These are phyloP conservation scores for Zaprionus lineosus DNA, from an alignment of 2,888 invertebrate species.

Conservation along the genomic window DNA sequence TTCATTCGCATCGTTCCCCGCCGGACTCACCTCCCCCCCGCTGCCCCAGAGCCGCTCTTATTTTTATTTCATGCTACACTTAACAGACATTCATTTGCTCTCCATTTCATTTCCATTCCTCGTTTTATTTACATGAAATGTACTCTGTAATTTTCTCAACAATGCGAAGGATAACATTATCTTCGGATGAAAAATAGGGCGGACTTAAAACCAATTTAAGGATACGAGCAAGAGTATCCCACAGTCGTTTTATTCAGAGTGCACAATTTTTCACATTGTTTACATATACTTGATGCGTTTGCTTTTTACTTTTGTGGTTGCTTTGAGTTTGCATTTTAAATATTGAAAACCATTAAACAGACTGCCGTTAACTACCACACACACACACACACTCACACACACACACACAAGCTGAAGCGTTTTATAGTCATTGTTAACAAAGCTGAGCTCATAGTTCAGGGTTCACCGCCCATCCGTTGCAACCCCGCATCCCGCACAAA, in stretches of 20 bases:
- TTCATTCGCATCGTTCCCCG: too few species aligned
- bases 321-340: conserved; percentile 57
- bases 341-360: conserved; percentile 66
- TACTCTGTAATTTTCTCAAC: background rate
- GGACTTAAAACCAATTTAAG: conserved; percentile 14
- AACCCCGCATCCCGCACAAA: too few species aligned
- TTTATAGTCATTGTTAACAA: conserved; percentile 53
- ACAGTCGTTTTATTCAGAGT: conserved; percentile 27
- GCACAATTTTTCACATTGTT: conserved; percentile 14
- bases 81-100: conserved; percentile 31
- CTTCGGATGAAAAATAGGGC: background rate
- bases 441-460: conserved; percentile 32
- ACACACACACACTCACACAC: conserved; percentile 9
- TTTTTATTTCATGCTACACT: conserved; percentile 38
- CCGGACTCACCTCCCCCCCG: too few species aligned
- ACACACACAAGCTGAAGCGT: conserved; percentile 39
- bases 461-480: too few species aligned
- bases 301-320: conserved; percentile 33
- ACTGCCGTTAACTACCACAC: conserved; percentile 24
- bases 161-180: background rate
- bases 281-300: conserved; percentile 35
- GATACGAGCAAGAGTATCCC: conserved; percentile 28
- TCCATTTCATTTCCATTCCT: background rate
- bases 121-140: background rate
- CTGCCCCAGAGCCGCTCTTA: too few species aligned